Conservation (phyloP, 2,113 vertebrate species). For the Ceratotherium simum region DNA sequence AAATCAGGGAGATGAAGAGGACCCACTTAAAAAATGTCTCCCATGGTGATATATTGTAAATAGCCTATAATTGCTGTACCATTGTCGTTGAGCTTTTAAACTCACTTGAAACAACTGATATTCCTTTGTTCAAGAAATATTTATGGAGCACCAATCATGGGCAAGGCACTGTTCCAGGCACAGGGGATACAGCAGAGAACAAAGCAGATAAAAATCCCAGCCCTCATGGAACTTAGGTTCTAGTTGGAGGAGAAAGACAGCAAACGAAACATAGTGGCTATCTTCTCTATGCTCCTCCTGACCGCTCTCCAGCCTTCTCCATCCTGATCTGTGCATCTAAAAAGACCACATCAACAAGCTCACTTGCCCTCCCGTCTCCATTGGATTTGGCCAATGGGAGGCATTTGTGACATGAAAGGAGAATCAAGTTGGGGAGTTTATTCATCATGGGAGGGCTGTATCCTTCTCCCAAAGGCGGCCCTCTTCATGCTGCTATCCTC, state of each 20-base stretch:
- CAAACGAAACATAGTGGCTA: neutral
- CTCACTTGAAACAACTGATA: neutral
- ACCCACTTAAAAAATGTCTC: conserved; percentile 27
- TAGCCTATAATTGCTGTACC: neutral
- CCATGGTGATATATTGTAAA: neutral
- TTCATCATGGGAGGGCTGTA: neutral
- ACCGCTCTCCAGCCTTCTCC: neutral
- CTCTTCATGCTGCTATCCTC: neutral
- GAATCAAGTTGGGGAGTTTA: neutral
- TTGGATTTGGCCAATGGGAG: neutral
- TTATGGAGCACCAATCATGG: neutral
- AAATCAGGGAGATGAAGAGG: neutral
- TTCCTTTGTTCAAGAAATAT: neutral
- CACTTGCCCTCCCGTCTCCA: neutral
- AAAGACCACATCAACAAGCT: neutral
- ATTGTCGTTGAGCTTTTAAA: conserved; percentile 4
- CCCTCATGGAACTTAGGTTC: neutral
- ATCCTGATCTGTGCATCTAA: neutral
- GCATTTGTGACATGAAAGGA: neutral
- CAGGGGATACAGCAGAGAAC: neutral
- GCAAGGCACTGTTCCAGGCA: neutral
- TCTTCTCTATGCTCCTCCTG: neutral
- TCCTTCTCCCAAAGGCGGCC: neutral
- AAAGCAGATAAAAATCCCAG: neutral
- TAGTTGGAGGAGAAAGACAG: neutral